These are phyloP conservation scores for Hirtodrosophila alboralis DNA, from an alignment of 2,888 invertebrate species.

Conservation along the genomic window DNA sequence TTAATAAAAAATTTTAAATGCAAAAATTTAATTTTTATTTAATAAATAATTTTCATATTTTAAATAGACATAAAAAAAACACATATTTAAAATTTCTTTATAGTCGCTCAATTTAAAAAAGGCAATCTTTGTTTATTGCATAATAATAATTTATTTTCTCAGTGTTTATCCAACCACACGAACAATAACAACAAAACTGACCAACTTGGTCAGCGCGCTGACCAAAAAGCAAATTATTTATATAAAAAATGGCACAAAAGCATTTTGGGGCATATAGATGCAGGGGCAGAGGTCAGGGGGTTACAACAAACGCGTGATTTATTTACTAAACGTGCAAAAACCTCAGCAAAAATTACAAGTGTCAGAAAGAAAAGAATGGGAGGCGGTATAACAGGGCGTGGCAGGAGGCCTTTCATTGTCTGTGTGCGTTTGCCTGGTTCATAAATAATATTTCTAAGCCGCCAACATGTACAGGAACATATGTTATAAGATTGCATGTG, in stretches of 20 bases:
- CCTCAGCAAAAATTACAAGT: slow-evolving; percentile 76
- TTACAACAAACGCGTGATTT: slow-evolving; percentile 71
- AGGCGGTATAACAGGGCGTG: not conserved
- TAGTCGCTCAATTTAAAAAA: too few species aligned
- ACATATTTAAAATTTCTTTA: too few species aligned
- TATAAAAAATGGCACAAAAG: slow-evolving; percentile 70
- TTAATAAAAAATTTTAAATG: too few species aligned
- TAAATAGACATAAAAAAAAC: too few species aligned
- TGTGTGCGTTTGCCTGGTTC: slow-evolving; percentile 65
- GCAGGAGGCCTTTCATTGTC: slow-evolving; percentile 52
- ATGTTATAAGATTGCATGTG: slow-evolving; percentile 46
- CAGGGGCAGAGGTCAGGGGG: slow-evolving; percentile 4
- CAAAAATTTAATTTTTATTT: too few species aligned
- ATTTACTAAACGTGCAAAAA: slow-evolving; percentile 78
- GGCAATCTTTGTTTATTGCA: too few species aligned
- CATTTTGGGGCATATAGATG: slow-evolving; percentile 34
- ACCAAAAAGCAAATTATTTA: slow-evolving; percentile 66
- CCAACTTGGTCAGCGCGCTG: slow-evolving; percentile 45
- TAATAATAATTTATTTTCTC: slow-evolving; percentile 25
- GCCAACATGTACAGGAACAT: slow-evolving; percentile 65
- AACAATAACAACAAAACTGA: slow-evolving; percentile 45
- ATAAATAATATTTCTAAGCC: slow-evolving; percentile 77
- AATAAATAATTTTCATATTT: too few species aligned
- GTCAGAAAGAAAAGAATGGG: slow-evolving; percentile 18
- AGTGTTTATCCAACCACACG: slow-evolving; percentile 24